A percentile compares a stretch with the other conserved stretches of the same genome.
Evolutionary conservation across 2,797 vertebrate genomes (phyloP).

Genomic region (Sebastiscus tertius): DNA sequence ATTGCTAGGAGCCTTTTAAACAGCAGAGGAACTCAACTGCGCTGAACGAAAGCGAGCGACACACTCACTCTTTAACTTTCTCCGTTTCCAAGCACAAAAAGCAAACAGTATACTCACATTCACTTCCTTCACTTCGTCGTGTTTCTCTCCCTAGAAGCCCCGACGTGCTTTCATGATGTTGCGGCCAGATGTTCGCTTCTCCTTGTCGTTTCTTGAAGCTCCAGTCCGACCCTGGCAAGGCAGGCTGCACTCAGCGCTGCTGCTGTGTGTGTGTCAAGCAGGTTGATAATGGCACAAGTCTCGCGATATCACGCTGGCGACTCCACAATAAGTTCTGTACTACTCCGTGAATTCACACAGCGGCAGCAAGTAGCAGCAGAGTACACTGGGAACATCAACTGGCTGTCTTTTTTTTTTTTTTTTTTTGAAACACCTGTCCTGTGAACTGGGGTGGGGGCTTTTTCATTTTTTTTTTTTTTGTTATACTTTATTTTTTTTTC

Average conservation of each 20-base stretch:
- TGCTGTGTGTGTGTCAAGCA: conserved; percentile 83
- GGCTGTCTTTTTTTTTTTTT: conserved; percentile 31
- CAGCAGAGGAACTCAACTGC: conserved; percentile 83
- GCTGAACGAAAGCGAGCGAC: conserved; percentile 58
- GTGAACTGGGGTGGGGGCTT: not conserved
- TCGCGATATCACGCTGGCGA: conserved; percentile 86
- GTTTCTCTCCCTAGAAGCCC: conserved; percentile 61
- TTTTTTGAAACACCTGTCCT: conserved; percentile 70
- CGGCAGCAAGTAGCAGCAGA: conserved; percentile 83
- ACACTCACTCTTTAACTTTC: conserved; percentile 75
- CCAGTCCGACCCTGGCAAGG: conserved; percentile 80
- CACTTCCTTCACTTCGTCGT: conserved; percentile 56
- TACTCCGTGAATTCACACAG: conserved; percentile 84
- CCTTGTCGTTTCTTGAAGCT: conserved; percentile 79
- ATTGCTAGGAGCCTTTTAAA: conserved; percentile 78
- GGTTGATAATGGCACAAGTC: conserved; percentile 90
- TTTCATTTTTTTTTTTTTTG: too few relatives aligned
- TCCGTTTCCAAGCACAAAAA: conserved; percentile 29
- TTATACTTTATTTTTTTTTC: too few relatives aligned
- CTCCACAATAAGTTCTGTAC: conserved; percentile 79
- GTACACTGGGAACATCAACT: conserved; percentile 58
- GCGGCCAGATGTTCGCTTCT: conserved; percentile 86
- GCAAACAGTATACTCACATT: conserved; percentile 74
- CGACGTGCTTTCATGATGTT: conserved; percentile 82
- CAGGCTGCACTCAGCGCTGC: conserved; percentile 84